phyloP scores from a whole-genome alignment of 2,888 invertebrate species.

The Drosophila cyrtoloma region DNA sequence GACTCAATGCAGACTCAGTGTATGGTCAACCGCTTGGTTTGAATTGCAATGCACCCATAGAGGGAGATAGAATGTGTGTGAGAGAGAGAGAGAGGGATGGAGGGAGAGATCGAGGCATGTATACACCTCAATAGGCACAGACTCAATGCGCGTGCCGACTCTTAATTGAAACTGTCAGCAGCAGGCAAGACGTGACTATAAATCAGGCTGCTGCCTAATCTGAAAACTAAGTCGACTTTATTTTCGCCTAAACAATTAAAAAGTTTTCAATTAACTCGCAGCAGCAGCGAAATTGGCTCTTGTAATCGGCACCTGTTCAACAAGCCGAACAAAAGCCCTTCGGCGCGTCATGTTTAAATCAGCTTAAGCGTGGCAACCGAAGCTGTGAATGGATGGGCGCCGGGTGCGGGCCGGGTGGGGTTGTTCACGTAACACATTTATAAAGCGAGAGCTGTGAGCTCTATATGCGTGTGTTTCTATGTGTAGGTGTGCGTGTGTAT shows the following conservation, averaged over 20 bases:
- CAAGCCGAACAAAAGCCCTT: conserved; percentile 60
- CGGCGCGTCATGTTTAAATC: conserved; percentile 48
- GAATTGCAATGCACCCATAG: conserved; percentile 35
- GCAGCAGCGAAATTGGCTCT: conserved; percentile 68
- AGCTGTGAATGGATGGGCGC: not conserved
- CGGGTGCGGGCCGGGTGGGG: not conserved
- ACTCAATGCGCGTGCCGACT: conserved; percentile 36
- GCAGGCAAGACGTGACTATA: conserved; percentile 61
- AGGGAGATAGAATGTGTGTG: not conserved
- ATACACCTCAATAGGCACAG: not conserved
- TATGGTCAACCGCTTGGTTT: conserved; percentile 28
- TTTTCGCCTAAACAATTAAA: conserved; percentile 71
- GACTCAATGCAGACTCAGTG: conserved; percentile 46
- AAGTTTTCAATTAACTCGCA: conserved; percentile 78
- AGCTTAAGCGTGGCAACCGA: conserved; percentile 44
- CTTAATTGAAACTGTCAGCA: conserved; percentile 78
- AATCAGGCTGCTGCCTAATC: conserved; percentile 57
- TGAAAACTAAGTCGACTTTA: conserved; percentile 60
- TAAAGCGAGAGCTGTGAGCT: conserved; percentile 68
- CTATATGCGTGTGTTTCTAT: conserved; percentile 22
- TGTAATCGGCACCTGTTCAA: conserved; percentile 80
- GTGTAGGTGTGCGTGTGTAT: conserved; percentile 12
- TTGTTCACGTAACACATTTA: conserved; percentile 76
- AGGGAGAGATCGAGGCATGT: not conserved
- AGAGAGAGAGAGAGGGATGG: not conserved